A percentile compares a stretch with the other conserved stretches of the same genome.
These are phyloP conservation scores for Drosophila equinoxialis DNA, from an alignment of 1,140 invertebrate genomes.

Conservation along the genomic window DNA sequence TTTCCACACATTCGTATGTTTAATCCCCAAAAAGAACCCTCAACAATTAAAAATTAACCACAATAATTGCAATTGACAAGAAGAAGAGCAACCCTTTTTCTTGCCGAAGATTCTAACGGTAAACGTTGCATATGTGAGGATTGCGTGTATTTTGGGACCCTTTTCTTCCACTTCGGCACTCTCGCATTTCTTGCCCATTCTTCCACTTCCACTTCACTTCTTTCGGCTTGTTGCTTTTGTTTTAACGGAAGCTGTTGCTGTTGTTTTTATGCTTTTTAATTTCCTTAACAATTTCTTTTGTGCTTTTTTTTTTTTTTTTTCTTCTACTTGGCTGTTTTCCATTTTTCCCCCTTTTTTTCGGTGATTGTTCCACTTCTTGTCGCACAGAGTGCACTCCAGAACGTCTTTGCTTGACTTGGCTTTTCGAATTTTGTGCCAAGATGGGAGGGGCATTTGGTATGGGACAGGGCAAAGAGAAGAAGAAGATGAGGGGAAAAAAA, in stretches of 20 bases:
- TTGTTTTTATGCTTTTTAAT: slow-evolving; percentile 81
- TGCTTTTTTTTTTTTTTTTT: slow-evolving; percentile 62
- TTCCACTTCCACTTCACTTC: slow-evolving; percentile 26
- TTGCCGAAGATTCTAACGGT: slow-evolving; percentile 58
- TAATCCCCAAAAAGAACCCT: slow-evolving; percentile 4
- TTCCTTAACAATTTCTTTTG: slow-evolving; percentile 80
- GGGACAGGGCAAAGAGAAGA: neutral
- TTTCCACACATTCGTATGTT: neutral
- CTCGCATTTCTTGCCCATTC: slow-evolving; percentile 10
- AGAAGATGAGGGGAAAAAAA: slow-evolving; percentile 18
- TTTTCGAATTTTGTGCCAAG: neutral
- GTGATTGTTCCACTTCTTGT: slow-evolving; percentile 41
- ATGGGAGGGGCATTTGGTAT: neutral
- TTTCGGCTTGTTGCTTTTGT: slow-evolving; percentile 58
- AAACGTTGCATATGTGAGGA: slow-evolving; percentile 71
- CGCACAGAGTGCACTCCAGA: slow-evolving; percentile 70
- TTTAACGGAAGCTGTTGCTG: slow-evolving; percentile 78
- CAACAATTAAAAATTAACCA: slow-evolving; percentile 46
- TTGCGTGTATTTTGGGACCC: slow-evolving; percentile 59
- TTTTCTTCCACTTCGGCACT: slow-evolving; percentile 43
- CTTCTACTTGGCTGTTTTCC: slow-evolving; percentile 9
- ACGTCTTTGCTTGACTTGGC: slow-evolving; percentile 65
- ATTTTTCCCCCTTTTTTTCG: slow-evolving; percentile 55
- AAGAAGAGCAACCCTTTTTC: slow-evolving; percentile 49
- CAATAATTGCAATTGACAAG: slow-evolving; percentile 31